phyloP scores from a whole-genome alignment of 2,113 vertebrate genomes.

The Sporophila hypoxantha region DNA sequence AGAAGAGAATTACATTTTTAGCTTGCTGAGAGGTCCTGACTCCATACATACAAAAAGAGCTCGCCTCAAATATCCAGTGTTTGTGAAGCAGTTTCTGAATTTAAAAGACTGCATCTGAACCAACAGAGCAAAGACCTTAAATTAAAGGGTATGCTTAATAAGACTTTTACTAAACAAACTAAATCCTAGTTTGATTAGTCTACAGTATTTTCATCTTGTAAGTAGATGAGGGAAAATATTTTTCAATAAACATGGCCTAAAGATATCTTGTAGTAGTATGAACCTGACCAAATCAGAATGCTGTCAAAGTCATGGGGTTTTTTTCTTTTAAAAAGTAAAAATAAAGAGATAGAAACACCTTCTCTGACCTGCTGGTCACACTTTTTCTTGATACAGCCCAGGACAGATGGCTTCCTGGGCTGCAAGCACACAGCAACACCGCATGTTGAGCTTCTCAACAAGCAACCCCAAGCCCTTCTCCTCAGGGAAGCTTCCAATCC shows the following conservation, averaged over 20 bases:
- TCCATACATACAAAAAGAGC: background rate
- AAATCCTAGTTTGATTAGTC: background rate
- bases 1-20: background rate
- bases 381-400: background rate
- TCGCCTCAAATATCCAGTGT: background rate
- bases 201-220: background rate
- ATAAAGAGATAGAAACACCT: background rate
- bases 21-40: background rate
- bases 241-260: background rate
- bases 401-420: background rate
- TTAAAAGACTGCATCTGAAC: background rate
- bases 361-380: background rate
- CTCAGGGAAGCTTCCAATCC: background rate
- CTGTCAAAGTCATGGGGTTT: background rate
- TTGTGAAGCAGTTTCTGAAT: background rate
- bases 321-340: background rate
- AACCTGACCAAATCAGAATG: background rate
- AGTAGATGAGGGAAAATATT: background rate
- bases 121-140: background rate
- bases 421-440: rapidly evolving
- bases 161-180: background rate
- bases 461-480: background rate
- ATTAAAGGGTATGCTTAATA: background rate
- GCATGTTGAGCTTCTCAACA: background rate
- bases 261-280: background rate